Percentiles rank a stretch among this genome's conserved stretches.
Conservation (phyloP, 2,888 invertebrate genomes). For the Autographa pulchrina region DNA sequence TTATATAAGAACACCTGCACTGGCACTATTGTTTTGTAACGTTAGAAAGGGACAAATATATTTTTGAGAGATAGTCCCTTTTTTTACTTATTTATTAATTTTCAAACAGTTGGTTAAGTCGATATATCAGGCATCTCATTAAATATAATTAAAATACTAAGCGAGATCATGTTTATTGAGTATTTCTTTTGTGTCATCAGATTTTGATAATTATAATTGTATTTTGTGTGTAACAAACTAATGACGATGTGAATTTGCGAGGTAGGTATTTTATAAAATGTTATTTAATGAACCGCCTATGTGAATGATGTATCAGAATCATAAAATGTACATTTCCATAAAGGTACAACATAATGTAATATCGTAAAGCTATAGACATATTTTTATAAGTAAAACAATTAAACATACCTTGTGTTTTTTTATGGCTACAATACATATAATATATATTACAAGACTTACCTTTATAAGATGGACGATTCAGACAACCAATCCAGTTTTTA, state of each 20-base stretch:
- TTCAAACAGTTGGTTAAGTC: neutral
- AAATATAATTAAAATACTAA: neutral
- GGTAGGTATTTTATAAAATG: neutral
- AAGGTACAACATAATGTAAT: neutral
- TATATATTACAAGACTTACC: no score
- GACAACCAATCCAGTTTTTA: no score
- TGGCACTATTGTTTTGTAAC: neutral
- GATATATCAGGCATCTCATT: neutral
- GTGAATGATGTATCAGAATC: slow-evolving; percentile 1
- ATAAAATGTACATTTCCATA: neutral
- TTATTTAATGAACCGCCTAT: slow-evolving; percentile 4
- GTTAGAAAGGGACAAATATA: neutral
- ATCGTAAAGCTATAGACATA: slow-evolving; percentile 3
- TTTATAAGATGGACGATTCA: no score
- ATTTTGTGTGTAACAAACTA: neutral
- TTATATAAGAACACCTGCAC: neutral
- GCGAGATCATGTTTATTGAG: neutral
- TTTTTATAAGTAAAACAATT: neutral
- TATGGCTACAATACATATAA: no score
- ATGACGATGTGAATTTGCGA: neutral
- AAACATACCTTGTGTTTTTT: neutral
- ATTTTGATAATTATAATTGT: neutral
- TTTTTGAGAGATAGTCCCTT: neutral
- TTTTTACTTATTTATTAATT: neutral
- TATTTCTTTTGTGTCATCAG: neutral